phyloP scores from a whole-genome alignment of 2,797 vertebrate genomes.

The Chanos chanos region DNA sequence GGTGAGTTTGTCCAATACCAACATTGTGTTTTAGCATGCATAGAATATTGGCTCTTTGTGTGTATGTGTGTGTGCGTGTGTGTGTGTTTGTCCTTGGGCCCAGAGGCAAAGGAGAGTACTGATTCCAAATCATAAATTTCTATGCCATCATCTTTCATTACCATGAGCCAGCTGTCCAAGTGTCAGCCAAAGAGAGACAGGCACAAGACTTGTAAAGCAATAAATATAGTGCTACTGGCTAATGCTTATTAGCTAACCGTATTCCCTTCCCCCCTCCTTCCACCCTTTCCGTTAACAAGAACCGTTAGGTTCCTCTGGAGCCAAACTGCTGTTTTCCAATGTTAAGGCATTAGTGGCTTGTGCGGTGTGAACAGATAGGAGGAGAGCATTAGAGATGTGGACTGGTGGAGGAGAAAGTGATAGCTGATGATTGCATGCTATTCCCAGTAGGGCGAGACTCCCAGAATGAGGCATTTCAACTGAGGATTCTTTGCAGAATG shows the following conservation, averaged over 20 bases:
- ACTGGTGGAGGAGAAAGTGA: no score
- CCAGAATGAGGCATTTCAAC: no score
- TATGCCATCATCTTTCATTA: neutral
- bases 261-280: neutral
- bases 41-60: conserved; percentile 21
- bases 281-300: no score
- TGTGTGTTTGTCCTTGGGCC: neutral
- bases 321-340: no score
- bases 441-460: no score
- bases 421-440: no score
- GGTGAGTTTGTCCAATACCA: neutral
- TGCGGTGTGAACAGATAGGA: no score
- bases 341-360: no score
- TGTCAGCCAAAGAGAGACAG: conserved; percentile 18
- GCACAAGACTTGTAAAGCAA: conserved; percentile 22
- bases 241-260: conserved; percentile 10
- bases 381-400: no score
- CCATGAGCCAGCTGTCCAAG: conserved; percentile 27
- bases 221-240: conserved; percentile 17
- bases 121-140: conserved; percentile 5
- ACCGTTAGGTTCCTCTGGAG: no score
- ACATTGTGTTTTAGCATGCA: neutral
- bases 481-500: no score
- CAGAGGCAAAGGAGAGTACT: no score
- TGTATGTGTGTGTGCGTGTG: neutral